Percentiles rank a stretch among this genome's conserved stretches.
Conservation (phyloP, 2,888 invertebrate genomes). For the Melipona bicolor region DNA sequence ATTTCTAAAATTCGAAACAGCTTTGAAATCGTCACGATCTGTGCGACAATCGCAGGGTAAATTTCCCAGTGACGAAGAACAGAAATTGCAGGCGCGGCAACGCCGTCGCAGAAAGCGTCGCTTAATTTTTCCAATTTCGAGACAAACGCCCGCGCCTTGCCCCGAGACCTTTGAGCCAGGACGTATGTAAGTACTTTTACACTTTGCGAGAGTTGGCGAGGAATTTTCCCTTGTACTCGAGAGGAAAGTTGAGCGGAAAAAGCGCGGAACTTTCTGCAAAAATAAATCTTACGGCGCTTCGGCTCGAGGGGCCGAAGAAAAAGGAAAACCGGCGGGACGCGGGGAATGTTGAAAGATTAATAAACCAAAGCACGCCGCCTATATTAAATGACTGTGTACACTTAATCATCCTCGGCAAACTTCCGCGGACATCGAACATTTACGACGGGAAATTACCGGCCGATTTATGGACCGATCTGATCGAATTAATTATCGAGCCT, state of each 20-base stretch:
- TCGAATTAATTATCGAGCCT: conserved; percentile 16
- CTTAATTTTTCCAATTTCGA: too few relatives aligned
- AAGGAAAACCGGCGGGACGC: background rate
- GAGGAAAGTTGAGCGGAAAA: background rate
- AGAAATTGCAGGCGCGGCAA: too few relatives aligned
- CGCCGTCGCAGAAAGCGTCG: too few relatives aligned
- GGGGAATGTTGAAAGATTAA: background rate
- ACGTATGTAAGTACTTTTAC: too few relatives aligned
- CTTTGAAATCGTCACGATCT: too few relatives aligned
- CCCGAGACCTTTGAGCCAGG: too few relatives aligned
- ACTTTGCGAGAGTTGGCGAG: too few relatives aligned
- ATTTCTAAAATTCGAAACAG: too few relatives aligned
- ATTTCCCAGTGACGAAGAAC: too few relatives aligned
- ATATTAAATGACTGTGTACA: conserved; percentile 17
- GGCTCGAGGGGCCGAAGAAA: background rate
- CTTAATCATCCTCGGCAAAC: conserved; percentile 24
- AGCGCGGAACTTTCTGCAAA: background rate
- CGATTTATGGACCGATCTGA: conserved; percentile 27
- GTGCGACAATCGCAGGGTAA: too few relatives aligned
- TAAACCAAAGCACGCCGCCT: background rate
- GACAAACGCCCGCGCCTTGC: too few relatives aligned
- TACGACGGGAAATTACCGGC: conserved; percentile 19
- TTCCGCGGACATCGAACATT: conserved; percentile 12
- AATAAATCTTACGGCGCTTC: background rate
- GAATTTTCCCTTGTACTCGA: background rate